Evolutionary conservation across 2,113 vertebrate species (phyloP).

Genomic region (Oostethus manadensis): DNA sequence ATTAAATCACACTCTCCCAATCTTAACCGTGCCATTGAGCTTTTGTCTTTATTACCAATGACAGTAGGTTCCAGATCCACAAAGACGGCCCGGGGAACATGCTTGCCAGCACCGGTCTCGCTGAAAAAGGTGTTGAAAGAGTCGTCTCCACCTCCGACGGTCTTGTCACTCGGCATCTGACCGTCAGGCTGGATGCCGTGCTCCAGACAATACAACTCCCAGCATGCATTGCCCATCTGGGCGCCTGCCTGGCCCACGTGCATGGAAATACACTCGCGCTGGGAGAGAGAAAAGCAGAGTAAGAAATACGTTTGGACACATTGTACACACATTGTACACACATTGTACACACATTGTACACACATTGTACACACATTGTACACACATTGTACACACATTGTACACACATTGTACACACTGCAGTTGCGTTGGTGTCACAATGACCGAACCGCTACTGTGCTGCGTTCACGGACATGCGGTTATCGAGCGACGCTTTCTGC

Average conservation of each 20-base stretch:
- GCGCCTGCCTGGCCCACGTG: constrained; percentile 72
- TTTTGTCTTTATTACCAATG: constrained; percentile 43
- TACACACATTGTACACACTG: too few species aligned
- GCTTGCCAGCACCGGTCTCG: constrained; percentile 68
- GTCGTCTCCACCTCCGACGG: constrained; percentile 64
- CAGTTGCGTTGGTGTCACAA: neutral
- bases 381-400: too few species aligned
- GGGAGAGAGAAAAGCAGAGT: too few species aligned
- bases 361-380: too few species aligned
- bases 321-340: too few species aligned
- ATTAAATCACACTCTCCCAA: too few species aligned
- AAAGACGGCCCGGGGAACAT: constrained; percentile 62
- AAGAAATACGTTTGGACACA: too few species aligned
- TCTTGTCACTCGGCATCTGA: constrained; percentile 67
- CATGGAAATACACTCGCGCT: constrained; percentile 42
- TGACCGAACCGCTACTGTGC: neutral
- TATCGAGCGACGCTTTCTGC: neutral
- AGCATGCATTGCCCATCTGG: constrained; percentile 86
- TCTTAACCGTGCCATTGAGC: too few species aligned
- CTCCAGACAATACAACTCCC: constrained; percentile 88
- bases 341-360: too few species aligned
- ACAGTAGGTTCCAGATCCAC: constrained; percentile 68
- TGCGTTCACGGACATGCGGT: neutral
- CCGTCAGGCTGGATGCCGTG: constrained; percentile 77
- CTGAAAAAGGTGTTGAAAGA: constrained; percentile 71